These are phyloP conservation scores for Morus bassanus DNA, from an alignment of 2,797 vertebrate species.

Conservation along the genomic window DNA sequence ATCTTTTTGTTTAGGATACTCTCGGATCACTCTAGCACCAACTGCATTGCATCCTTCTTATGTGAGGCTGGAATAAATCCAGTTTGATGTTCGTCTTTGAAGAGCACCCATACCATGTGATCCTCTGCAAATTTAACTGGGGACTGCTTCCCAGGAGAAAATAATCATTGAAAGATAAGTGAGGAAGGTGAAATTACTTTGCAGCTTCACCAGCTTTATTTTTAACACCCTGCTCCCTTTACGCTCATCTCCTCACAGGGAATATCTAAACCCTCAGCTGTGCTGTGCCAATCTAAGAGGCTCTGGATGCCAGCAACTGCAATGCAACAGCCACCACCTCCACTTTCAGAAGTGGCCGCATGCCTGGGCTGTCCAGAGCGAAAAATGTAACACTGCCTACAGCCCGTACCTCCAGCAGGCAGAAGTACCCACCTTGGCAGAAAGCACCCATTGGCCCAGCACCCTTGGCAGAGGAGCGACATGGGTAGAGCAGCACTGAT, in stretches of 20 bases:
- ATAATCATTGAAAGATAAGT: background rate
- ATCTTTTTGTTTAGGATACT: background rate
- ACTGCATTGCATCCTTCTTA: background rate
- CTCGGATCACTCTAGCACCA: background rate
- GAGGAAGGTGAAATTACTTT: background rate
- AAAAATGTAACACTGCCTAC: background rate
- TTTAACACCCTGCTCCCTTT: constrained; percentile 45
- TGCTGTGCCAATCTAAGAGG: constrained; percentile 51
- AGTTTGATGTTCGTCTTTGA: background rate
- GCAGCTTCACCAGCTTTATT: constrained; percentile 52
- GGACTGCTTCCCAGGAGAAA: background rate
- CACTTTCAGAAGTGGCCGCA: constrained; percentile 20
- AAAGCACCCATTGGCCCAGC: background rate
- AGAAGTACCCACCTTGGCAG: background rate
- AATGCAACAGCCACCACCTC: constrained; percentile 24
- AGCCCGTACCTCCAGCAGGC: background rate
- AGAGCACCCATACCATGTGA: background rate
- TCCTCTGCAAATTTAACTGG: background rate
- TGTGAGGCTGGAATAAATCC: background rate
- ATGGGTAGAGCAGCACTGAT: background rate
- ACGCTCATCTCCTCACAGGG: background rate
- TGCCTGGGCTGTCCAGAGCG: background rate
- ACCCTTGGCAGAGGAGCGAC: background rate
- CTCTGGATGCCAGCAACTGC: constrained; percentile 40
- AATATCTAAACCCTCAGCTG: constrained; percentile 47